A percentile compares a stretch with the other conserved stretches of the same genome.
These are phyloP conservation scores for Lophochroa leadbeateri DNA, from an alignment of 2,113 vertebrate species.

Conservation along the genomic window DNA sequence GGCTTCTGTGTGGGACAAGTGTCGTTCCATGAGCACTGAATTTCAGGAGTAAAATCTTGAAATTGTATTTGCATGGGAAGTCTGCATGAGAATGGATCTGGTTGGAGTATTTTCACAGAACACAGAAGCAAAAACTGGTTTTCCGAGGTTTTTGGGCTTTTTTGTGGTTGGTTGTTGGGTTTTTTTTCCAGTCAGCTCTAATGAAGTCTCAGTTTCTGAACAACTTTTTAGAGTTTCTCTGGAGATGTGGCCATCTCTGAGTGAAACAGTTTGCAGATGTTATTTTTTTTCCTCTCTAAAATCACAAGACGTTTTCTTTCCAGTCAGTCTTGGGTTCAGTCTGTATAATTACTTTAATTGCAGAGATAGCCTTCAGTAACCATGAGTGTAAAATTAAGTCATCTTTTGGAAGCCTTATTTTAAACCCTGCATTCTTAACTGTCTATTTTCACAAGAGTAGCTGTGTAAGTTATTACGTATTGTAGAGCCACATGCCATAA, in stretches of 20 bases:
- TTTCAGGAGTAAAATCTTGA: background rate
- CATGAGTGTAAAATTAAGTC: background rate
- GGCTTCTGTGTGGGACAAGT: background rate
- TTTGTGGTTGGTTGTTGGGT: background rate
- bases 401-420: background rate
- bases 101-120: background rate
- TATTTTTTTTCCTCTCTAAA: background rate
- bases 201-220: background rate
- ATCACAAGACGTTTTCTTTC: background rate
- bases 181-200: background rate
- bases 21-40: background rate
- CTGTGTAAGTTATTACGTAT: slow-evolving; percentile 1
- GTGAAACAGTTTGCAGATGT: background rate
- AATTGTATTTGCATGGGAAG: background rate
- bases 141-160: background rate
- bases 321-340: background rate
- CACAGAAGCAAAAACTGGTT: background rate
- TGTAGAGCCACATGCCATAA: background rate
- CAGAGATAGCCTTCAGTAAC: background rate
- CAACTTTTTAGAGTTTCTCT: background rate
- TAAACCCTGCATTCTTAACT: background rate
- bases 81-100: background rate
- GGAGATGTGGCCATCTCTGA: background rate
- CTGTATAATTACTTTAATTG: background rate
- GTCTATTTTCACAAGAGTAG: background rate